Base-by-base conservation (phyloP, 92 coral and sea anemone species). In the Phenganax stokvisi region DNA sequence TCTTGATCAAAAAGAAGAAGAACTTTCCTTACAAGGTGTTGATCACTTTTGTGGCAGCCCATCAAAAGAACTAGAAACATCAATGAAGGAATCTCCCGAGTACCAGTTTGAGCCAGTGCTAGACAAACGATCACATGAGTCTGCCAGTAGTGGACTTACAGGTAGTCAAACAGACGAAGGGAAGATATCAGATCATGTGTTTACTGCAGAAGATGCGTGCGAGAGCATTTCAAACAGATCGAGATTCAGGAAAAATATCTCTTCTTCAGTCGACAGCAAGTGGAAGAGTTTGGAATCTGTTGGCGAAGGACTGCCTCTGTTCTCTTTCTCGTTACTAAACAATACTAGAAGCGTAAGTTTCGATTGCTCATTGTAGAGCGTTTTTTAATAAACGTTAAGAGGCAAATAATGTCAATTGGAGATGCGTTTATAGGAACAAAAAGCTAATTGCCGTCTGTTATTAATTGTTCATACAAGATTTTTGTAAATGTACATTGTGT, bases 201-300 rank as follows among this genome's bases (percentile, higher is more conserved):
- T 52, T 52, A 28, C 9, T 56, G 8, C 12, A 27, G 54, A n/a
- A 7, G 44, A 53, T 53, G 53, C 59, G 9, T 0, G 20, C 56
- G 65, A 9, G 30, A 60, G 17, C 15, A 28, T 1, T 59, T 17
- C 56, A 11, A 57, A 56, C 29, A 59, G 55, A 31, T 76, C 70
- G 37, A 57, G 53, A 30, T 31, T 57, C 30, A 59, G 47, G 27
- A 57, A 57, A 25, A 57, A 9, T 28, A 30, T 30, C n/a, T 57
- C 25, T 55, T 56, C 80, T 12, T 59, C 70, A 30, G 56, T 76
- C 16, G 81, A 59, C 29, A 57, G 71, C 56, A 76, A 76, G 27
- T 57, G 69, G 81, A 76, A 76, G 54, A 30, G 69, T 28, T 57
- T 52, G 12, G 81, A 44, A 59, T 59, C 81, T 31, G 31, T 76